Base-by-base conservation (phyloP, 2,797 vertebrate genomes). In the Brachyrhaphis roseni region DNA sequence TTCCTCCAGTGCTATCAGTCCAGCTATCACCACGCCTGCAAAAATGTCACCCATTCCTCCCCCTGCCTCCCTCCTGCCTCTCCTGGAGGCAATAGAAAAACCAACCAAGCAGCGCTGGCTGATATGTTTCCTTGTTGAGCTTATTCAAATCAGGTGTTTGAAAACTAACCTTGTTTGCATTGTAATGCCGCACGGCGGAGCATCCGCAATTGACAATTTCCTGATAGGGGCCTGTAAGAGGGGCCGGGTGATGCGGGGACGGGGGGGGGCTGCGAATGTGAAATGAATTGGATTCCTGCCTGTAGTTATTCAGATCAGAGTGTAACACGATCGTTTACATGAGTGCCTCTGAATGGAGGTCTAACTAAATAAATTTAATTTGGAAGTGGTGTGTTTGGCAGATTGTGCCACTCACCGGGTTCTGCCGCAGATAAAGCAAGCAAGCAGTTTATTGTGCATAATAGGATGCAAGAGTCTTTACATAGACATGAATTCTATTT, bases 141-240 rank as follows among this genome's bases (percentile, higher is more conserved):
- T 94, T 93, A 96, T 96, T 96, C 92, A 96, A 96, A 96, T 96
- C 94, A 95, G 94, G 89, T 93, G 94, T 96, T 95, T 95, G 95
- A 96, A 95, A 96, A 96, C 95, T 93, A 95, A 94, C 95, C 95
- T 95, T 96, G 96, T 95, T 96, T 96, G 96, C 96, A 96, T 96
- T 95, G 95, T 95, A 95, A 95, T 93, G 93, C 88, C 74, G 89
- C 89, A 85, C 91, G 87, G 91, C 90, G 71, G 89, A 88, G 92
- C 89, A 90, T 92, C 88, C 73, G 85, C 94, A 93, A 94, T 96
- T 95, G 95, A 96, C 95, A 96, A 96, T 95, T 94, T 94, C 89
- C 95, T 95, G 95, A 96, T 95, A 95, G 88, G 88, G 89, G 85
- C 74, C 84, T 90, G 94, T 93, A 91, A 92, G 91, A 90, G 90